Base-by-base conservation (phyloP, 1,140 invertebrate genomes). In the Holotrichia oblita region DNA sequence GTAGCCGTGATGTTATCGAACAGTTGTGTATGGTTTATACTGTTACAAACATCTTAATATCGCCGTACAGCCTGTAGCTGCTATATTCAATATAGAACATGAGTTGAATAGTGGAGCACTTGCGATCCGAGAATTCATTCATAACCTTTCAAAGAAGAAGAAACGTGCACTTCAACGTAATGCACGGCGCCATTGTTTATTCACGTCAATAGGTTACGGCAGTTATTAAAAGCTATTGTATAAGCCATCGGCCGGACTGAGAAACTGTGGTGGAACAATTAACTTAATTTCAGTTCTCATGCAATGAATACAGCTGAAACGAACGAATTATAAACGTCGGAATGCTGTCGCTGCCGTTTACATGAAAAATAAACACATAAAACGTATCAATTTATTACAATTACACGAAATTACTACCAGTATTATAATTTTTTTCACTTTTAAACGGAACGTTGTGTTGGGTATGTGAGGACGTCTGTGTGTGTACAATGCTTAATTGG, bases 311-410 rank as follows among this genome's bases (percentile, higher is more conserved):
- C 61, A 69, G 61, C 61, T 69, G 61, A 69, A 24, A 34, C 27
- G 20, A 20, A 69, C 61, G 20, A 34, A 69, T 69, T 69, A 27
- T 9, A 14, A 12, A 69, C 61, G 27, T 69, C 20, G 61, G 12
- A 69, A 34, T 24, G 17, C 61, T 27, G 61, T 69, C 12, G 7
- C 27, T 69, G 20, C 61, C 61, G 20, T 34, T 69, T 69, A 34
- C 61, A 69, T 69, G 61, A 69, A 69, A 69, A 69, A 69, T 69
- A 69, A 69, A 69, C 61, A 9, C 27, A 69, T 69, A 69, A 69
- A 69, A 69, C 20, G 61, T 24, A 24, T 34, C 61, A 69, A 69
- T 69, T 69, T 69, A 69, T 69, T 69, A 69, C 61, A 69, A 69
- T 69, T 69, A 69, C 20, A 69, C 61, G 20, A 69, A 69, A 69